Evolutionary conservation across 2,888 invertebrate species (phyloP).

Genomic region (Synanthedon andrenaeformis): DNA sequence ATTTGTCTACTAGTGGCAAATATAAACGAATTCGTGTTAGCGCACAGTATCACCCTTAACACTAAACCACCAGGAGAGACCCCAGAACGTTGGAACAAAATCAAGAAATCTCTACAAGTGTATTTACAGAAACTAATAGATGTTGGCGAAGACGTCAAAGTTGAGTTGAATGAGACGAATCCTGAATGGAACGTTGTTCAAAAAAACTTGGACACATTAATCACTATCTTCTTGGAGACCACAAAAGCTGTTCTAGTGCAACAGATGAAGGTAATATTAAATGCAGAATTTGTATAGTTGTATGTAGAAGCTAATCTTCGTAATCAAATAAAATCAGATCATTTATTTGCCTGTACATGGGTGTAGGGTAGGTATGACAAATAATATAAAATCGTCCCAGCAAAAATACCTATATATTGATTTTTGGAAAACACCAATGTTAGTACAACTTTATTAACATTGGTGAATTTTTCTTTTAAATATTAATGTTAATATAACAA

Average conservation of each 20-base stretch:
- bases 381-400: too few species aligned
- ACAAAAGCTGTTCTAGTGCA: constrained; percentile 70
- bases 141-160: constrained; percentile 59
- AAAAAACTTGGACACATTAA: constrained; percentile 61
- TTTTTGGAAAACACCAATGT: too few species aligned
- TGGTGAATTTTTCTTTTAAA: too few species aligned
- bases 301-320: neutral
- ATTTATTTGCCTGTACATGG: neutral
- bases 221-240: constrained; percentile 68
- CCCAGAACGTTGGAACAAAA: constrained; percentile 62
- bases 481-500: too few species aligned
- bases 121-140: constrained; percentile 62
- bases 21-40: constrained; percentile 68
- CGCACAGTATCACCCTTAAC: constrained; percentile 62
- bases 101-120: constrained; percentile 52
- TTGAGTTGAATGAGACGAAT: constrained; percentile 54
- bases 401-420: too few species aligned
- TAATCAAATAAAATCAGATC: neutral
- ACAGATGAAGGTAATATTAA: constrained; percentile 63
- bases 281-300: constrained; percentile 3
- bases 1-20: constrained; percentile 64
- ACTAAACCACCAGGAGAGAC: constrained; percentile 63
- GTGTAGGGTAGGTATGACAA: too few species aligned
- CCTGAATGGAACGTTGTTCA: constrained; percentile 48
- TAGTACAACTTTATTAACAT: too few species aligned